phyloP scores from a whole-genome alignment of 2,888 invertebrate species.

The Tinea pellionella region DNA sequence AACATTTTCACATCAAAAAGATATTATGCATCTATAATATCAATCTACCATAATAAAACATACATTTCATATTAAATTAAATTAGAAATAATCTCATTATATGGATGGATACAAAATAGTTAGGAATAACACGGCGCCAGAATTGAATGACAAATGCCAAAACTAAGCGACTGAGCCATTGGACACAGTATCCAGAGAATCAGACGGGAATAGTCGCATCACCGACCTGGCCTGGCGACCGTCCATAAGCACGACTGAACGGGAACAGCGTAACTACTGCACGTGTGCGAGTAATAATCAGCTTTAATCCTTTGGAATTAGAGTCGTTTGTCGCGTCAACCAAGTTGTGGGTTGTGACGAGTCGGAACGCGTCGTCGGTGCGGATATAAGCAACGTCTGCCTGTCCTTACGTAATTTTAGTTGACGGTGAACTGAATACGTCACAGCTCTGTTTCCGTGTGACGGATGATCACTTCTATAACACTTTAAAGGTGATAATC shows the following conservation, averaged over 20 bases:
- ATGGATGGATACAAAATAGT: neutral
- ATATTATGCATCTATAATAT: too few species aligned
- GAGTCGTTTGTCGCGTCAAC: neutral
- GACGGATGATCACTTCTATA: conserved; percentile 32
- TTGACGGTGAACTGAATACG: conserved; percentile 62
- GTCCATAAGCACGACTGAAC: conserved; percentile 35
- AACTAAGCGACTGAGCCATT: conserved; percentile 43
- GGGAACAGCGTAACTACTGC: neutral
- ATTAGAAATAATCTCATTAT: too few species aligned
- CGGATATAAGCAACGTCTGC: conserved; percentile 59
- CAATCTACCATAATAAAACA: too few species aligned
- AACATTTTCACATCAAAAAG: too few species aligned
- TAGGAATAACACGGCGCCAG: conserved; percentile 36
- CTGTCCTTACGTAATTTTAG: conserved; percentile 58
- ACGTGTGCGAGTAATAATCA: neutral
- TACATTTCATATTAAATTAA: too few species aligned
- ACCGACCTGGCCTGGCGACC: conserved; percentile 60
- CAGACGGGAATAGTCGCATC: conserved; percentile 67
- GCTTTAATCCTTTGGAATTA: neutral
- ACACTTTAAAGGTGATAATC: conserved; percentile 11
- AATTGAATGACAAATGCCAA: conserved; percentile 48
- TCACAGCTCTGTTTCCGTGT: conserved; percentile 56
- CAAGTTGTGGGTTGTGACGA: neutral
- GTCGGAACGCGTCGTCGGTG: neutral
- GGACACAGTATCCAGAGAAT: conserved; percentile 48